A percentile compares a stretch with the other conserved stretches of the same genome.
phyloP scores from a whole-genome alignment of 2,113 vertebrate genomes.

The Climacteris rufus region DNA sequence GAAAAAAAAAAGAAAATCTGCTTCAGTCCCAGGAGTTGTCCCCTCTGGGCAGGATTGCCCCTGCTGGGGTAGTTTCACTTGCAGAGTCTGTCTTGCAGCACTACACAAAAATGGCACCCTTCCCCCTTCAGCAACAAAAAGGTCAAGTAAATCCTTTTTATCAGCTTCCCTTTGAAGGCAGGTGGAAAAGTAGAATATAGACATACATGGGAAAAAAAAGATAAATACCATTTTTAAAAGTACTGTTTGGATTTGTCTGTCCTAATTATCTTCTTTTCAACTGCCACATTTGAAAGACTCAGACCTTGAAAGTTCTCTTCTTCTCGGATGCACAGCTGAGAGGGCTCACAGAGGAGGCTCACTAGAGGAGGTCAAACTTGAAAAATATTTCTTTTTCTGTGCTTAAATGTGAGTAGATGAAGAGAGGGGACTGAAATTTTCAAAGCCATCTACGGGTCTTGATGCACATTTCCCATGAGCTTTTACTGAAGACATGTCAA shows the following conservation, averaged over 20 bases:
- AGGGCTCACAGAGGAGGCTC: rapidly evolving
- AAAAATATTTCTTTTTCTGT: background rate
- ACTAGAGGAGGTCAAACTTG: background rate
- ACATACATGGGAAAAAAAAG: background rate
- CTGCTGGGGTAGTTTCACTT: background rate
- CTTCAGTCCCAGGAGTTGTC: background rate
- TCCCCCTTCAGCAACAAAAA: conserved; percentile 23
- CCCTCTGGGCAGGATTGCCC: background rate
- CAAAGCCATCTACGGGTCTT: background rate
- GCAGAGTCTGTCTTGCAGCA: background rate
- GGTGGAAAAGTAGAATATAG: conserved; percentile 19
- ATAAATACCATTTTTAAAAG: conserved; percentile 19
- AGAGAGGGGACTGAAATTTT: background rate
- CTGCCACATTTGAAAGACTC: background rate
- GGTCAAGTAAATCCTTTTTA: conserved; percentile 43
- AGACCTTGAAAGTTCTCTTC: background rate
- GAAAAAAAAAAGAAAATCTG: background rate
- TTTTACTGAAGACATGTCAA: background rate
- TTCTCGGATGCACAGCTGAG: background rate
- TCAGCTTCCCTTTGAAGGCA: conserved; percentile 28
- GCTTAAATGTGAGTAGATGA: background rate
- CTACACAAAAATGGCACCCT: background rate
- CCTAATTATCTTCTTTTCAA: background rate
- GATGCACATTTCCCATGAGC: background rate
- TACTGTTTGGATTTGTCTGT: background rate